These are phyloP conservation scores for Pogona vitticeps DNA, from an alignment of 2,113 vertebrate genomes.

Conservation along the genomic window DNA sequence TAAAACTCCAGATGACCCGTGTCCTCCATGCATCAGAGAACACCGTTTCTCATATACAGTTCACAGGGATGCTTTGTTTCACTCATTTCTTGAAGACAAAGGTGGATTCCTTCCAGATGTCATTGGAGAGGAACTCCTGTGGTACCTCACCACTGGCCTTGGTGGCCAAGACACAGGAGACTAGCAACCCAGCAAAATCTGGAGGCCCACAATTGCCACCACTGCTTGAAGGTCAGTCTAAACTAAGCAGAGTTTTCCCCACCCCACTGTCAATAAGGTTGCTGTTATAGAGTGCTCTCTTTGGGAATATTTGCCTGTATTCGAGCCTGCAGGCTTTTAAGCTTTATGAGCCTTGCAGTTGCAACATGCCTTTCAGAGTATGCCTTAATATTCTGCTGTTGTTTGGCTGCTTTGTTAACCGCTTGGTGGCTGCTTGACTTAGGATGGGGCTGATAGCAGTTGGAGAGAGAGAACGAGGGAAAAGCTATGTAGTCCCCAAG, in stretches of 20 bases:
- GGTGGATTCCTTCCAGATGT: no score
- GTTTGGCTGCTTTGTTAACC: neutral
- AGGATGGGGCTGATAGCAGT: neutral
- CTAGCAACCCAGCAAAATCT: no score
- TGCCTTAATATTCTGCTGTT: neutral
- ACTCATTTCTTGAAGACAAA: no score
- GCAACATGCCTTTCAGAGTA: neutral
- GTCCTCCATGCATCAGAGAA: neutral
- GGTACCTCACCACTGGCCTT: no score
- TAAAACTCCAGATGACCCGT: neutral
- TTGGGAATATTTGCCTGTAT: neutral
- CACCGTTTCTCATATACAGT: neutral
- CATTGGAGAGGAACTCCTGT: no score
- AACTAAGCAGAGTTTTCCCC: neutral
- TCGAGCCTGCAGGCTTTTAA: neutral
- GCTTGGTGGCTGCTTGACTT: neutral
- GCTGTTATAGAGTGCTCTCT: neutral
- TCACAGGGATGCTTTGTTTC: neutral
- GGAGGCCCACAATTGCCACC: no score
- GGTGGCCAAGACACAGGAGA: no score
- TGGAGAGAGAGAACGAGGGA: neutral
- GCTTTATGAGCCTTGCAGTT: neutral
- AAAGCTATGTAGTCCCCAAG: no score
- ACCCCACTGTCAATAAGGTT: no score
- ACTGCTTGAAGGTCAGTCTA: neutral